phyloP scores from a whole-genome alignment of 1,140 invertebrate genomes.

The Drosophila truncata region DNA sequence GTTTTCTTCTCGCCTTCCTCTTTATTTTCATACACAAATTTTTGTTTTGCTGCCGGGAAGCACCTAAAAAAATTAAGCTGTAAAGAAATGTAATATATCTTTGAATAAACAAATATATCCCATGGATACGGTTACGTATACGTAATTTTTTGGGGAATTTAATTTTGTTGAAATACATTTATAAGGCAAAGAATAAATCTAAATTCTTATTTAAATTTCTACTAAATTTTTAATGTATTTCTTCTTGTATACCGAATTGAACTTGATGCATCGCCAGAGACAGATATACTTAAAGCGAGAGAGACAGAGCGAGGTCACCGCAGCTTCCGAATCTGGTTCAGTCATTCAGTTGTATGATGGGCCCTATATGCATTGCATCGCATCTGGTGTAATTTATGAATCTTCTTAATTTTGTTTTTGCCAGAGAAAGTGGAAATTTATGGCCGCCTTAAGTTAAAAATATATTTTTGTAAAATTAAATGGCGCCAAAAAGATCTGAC shows the following conservation, averaged over 20 bases:
- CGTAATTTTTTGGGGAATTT: not conserved
- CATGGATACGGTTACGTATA: not conserved
- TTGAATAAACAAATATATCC: too few species aligned
- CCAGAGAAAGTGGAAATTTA: constrained; percentile 58
- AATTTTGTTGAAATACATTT: not conserved
- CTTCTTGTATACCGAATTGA: constrained; percentile 13
- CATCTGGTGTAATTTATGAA: constrained; percentile 30
- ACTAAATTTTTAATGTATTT: not conserved
- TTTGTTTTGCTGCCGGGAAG: constrained; percentile 11
- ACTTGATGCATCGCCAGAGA: constrained; percentile 8
- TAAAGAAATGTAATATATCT: not conserved
- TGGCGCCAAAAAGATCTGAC: not conserved
- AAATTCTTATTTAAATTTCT: not conserved
- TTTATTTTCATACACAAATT: constrained; percentile 13
- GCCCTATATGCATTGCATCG: constrained; percentile 7
- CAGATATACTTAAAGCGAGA: not conserved
- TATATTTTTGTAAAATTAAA: not conserved
- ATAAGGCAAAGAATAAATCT: not conserved
- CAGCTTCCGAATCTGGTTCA: constrained; percentile 29
- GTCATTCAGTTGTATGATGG: constrained; percentile 7
- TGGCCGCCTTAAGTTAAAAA: constrained; percentile 12
- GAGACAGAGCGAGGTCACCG: constrained; percentile 5
- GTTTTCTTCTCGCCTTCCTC: constrained; percentile 18
- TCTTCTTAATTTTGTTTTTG: not conserved
- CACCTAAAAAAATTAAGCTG: not conserved